Conservation (phyloP, 1,140 invertebrate genomes). For the Ladona fulva region DNA sequence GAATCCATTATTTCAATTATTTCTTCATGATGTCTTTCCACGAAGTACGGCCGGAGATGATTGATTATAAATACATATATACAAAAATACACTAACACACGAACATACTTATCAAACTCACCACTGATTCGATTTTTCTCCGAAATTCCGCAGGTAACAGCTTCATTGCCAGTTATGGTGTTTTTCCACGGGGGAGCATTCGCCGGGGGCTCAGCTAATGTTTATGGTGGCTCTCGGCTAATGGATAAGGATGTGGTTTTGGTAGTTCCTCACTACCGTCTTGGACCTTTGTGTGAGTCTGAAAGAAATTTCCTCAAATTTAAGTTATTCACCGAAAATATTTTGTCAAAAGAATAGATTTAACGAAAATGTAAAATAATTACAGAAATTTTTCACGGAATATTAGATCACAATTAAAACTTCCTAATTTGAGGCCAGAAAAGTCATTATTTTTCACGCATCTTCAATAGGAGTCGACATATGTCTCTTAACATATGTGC, state of each 20-base stretch:
- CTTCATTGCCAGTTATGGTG: constrained; percentile 20
- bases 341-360: neutral
- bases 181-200: constrained; percentile 21
- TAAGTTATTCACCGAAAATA: neutral
- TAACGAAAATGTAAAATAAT: neutral
- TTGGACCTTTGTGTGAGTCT: constrained; percentile 33
- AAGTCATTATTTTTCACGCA: neutral
- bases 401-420: neutral
- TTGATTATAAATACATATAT: neutral
- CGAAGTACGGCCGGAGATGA: no score
- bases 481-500: no score
- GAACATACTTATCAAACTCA: neutral
- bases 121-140: constrained; percentile 17
- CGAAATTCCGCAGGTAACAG: constrained; percentile 17
- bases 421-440: neutral
- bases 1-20: neutral
- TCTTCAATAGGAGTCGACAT: neutral
- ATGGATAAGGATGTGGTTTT: constrained; percentile 32
- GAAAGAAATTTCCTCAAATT: neutral
- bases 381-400: neutral
- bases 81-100: neutral
- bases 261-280: constrained; percentile 33
- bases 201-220: neutral
- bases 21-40: no score
- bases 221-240: constrained; percentile 23